Percentiles rank a stretch among this genome's conserved stretches.
Evolutionary conservation across 2,888 invertebrate species (phyloP).

Genomic region (Cantharis rufa): DNA sequence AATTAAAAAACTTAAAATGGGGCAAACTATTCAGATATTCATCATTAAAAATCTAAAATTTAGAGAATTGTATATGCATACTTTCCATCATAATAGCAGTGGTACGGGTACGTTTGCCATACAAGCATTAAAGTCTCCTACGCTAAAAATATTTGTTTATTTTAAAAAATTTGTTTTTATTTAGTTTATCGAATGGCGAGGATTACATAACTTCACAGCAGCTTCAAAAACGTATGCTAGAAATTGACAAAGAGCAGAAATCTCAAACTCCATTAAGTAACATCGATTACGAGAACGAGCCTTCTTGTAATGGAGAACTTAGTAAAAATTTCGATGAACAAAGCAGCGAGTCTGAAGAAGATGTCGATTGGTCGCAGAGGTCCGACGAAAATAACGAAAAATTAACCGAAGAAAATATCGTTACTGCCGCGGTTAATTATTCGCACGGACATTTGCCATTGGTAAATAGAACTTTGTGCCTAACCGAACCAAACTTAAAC

Average conservation of each 20-base stretch:
- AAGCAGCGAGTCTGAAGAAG: slow-evolving; percentile 47
- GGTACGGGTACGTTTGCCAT: too few relatives aligned
- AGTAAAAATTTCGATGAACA: slow-evolving; percentile 44
- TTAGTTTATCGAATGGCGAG: slow-evolving; percentile 79
- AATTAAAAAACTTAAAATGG: too few relatives aligned
- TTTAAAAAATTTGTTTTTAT: slow-evolving; percentile 6
- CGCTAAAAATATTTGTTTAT: neutral
- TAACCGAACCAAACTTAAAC: slow-evolving; percentile 70
- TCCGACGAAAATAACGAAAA: slow-evolving; percentile 65
- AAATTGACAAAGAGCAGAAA: slow-evolving; percentile 60
- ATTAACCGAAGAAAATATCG: slow-evolving; percentile 78
- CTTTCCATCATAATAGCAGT: too few relatives aligned
- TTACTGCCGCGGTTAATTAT: slow-evolving; percentile 80
- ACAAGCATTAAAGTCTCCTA: too few relatives aligned
- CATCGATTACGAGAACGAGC: slow-evolving; percentile 24
- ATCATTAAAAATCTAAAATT: too few relatives aligned
- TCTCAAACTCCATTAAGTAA: neutral
- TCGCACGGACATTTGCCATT: slow-evolving; percentile 78
- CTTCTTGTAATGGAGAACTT: slow-evolving; percentile 44
- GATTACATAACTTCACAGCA: slow-evolving; percentile 87
- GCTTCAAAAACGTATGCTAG: slow-evolving; percentile 73
- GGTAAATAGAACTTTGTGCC: slow-evolving; percentile 71
- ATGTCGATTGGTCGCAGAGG: slow-evolving; percentile 54
- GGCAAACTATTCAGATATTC: too few relatives aligned
- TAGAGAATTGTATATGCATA: too few relatives aligned